Evolutionary conservation across 1,140 invertebrate species (phyloP).

Genomic region (Sminthurides bifidus): DNA sequence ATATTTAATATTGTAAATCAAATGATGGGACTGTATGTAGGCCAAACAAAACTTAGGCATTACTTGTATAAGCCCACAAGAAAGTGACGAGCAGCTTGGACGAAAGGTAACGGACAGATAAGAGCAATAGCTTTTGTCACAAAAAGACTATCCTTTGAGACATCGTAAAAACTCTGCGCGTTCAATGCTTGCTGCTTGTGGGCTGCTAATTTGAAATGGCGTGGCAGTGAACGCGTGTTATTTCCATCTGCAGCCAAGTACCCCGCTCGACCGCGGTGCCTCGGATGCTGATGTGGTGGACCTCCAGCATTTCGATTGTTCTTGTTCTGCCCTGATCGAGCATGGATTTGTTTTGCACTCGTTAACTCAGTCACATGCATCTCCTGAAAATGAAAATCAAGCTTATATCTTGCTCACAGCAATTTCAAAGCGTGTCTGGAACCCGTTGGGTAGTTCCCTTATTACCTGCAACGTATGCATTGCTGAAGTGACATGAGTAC

Average conservation of each 20-base stretch:
- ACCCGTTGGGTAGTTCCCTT: background rate
- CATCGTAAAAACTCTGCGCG: slow-evolving; percentile 78
- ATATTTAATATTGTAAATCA: too few relatives aligned
- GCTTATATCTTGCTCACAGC: background rate
- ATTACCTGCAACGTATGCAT: slow-evolving; percentile 81
- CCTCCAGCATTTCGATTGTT: slow-evolving; percentile 25
- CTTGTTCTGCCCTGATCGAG: slow-evolving; percentile 19
- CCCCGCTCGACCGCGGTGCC: slow-evolving; percentile 10
- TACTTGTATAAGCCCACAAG: slow-evolving; percentile 75
- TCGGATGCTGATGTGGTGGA: background rate
- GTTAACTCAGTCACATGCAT: slow-evolving; percentile 85
- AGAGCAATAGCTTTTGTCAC: slow-evolving; percentile 90
- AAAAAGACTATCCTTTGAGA: slow-evolving; percentile 80
- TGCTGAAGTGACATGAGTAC: slow-evolving; percentile 79
- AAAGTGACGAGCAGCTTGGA: slow-evolving; percentile 70
- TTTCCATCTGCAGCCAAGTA: slow-evolving; percentile 40
- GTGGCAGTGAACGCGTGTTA: slow-evolving; percentile 63
- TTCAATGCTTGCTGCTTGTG: slow-evolving; percentile 47
- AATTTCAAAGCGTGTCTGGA: background rate
- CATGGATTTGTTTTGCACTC: slow-evolving; percentile 38
- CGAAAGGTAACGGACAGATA: slow-evolving; percentile 79
- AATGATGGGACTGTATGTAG: too few relatives aligned
- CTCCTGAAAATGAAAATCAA: slow-evolving; percentile 55
- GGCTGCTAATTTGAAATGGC: slow-evolving; percentile 73
- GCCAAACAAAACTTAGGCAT: too few relatives aligned